Evolutionary conservation across 2,113 vertebrate species (phyloP).

Genomic region (Callorhinus ursinus): DNA sequence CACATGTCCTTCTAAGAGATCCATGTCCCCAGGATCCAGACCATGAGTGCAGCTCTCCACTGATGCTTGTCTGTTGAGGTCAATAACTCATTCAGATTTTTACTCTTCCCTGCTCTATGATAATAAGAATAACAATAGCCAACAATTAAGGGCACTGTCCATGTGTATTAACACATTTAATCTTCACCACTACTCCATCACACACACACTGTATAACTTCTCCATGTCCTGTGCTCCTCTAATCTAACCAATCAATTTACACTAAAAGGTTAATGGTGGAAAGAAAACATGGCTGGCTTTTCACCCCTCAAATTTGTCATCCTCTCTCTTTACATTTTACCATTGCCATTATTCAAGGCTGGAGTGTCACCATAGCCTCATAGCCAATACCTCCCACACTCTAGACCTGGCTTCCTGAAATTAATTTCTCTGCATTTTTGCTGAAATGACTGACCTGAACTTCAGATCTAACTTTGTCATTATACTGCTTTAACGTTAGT

Average conservation of each 20-base stretch:
- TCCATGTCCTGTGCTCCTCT: neutral
- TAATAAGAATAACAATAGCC: neutral
- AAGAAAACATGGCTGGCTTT: neutral
- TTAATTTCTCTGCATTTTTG: neutral
- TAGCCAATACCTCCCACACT: neutral
- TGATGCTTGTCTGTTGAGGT: neutral
- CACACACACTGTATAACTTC: neutral
- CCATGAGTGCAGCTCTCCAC: neutral
- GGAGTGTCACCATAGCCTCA: neutral
- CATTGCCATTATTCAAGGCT: neutral
- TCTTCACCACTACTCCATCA: neutral
- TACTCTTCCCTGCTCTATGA: neutral
- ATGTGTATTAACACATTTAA: neutral
- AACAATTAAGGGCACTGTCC: neutral
- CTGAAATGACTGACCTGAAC: neutral
- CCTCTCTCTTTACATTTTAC: neutral
- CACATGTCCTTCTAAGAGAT: neutral
- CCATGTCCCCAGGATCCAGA: neutral
- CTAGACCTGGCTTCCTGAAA: neutral
- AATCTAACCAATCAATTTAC: neutral
- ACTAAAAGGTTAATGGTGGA: neutral
- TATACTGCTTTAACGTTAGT: neutral
- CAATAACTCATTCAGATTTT: neutral
- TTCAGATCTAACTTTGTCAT: neutral
- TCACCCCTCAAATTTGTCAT: neutral